Evolutionary conservation across 2,888 invertebrate genomes (phyloP).

Genomic region (Conops quadrifasciatus): DNA sequence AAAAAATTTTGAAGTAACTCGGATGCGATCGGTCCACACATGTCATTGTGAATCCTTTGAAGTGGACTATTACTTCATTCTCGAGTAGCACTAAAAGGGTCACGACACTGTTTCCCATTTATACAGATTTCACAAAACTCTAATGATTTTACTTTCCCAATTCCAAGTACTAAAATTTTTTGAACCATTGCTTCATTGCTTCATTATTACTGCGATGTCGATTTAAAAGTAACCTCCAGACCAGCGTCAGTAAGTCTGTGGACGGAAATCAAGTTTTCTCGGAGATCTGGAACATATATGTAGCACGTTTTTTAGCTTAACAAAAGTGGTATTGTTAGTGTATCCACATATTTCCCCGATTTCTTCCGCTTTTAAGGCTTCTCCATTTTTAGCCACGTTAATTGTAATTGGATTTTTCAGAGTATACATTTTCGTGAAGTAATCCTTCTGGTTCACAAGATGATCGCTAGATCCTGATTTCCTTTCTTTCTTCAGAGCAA

Average conservation of each 20-base stretch:
- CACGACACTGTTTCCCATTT: conserved; percentile 24
- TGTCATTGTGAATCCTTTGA: too few species aligned
- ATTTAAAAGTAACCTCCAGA: neutral
- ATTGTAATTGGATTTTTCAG: neutral
- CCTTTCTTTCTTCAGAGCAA: neutral
- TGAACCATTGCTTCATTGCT: conserved; percentile 19
- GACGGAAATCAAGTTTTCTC: neutral
- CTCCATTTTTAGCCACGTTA: neutral
- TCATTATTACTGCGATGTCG: neutral
- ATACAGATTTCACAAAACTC: conserved; percentile 32
- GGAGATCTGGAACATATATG: conserved; percentile 1
- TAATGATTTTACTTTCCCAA: conserved; percentile 27
- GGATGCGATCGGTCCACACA: too few species aligned
- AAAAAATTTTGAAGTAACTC: too few species aligned
- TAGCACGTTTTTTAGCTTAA: conserved; percentile 6
- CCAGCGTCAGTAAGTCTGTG: neutral
- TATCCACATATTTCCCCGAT: conserved; percentile 18
- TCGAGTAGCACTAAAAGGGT: conserved; percentile 17
- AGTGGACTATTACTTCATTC: too few species aligned
- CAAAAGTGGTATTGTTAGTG: conserved; percentile 11
- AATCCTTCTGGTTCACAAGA: too few species aligned
- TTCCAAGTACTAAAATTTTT: conserved; percentile 21
- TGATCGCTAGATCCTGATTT: neutral
- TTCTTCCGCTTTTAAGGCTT: conserved; percentile 16
- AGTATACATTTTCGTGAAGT: neutral